Evolutionary conservation across 2,113 vertebrate species (phyloP).

Genomic region (Cricetomys ansorgei): DNA sequence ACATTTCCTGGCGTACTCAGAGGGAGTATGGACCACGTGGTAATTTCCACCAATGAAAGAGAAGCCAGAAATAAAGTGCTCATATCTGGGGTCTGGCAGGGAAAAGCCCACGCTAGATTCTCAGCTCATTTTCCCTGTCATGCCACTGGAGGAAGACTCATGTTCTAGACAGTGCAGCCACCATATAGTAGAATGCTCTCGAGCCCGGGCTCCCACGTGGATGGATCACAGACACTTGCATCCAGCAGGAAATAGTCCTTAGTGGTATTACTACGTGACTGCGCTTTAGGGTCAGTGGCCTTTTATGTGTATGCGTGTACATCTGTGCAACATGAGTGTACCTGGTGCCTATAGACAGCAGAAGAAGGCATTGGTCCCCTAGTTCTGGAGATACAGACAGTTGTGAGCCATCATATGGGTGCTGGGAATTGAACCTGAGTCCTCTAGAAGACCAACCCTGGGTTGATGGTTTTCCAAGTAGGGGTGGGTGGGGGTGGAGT

Average conservation of each 20-base stretch:
- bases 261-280: neutral
- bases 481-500: neutral
- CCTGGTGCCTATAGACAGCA: neutral
- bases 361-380: neutral
- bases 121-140: neutral
- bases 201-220: neutral
- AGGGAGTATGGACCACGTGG: neutral
- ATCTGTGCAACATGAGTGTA: neutral
- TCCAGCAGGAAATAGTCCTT: neutral
- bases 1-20: neutral
- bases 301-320: neutral
- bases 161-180: neutral
- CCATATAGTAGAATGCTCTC: too few relatives aligned
- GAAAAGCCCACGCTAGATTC: neutral
- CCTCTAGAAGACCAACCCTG: neutral
- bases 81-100: neutral
- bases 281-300: neutral
- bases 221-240: neutral
- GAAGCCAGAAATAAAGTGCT: neutral
- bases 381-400: neutral
- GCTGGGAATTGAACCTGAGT: neutral
- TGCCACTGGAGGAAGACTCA: neutral
- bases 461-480: conserved; percentile 36
- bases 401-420: neutral
- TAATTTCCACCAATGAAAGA: neutral